These are phyloP conservation scores for Acrossocheilus fasciatus DNA, from an alignment of 2,797 vertebrate species.

Conservation along the genomic window DNA sequence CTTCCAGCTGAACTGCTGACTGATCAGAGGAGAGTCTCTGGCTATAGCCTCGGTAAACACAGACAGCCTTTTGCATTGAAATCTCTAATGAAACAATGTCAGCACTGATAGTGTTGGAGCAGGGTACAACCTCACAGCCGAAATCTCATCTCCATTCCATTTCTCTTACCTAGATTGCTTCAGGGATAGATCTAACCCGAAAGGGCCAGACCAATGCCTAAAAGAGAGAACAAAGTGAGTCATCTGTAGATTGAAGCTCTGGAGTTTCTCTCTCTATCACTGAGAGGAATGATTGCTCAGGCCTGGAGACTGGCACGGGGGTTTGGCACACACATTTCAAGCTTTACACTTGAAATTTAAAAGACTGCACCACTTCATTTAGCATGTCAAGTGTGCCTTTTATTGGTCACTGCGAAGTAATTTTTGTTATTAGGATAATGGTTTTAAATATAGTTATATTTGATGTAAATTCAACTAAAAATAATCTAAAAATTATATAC, in stretches of 20 bases:
- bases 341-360: conserved; percentile 17
- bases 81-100: conserved; percentile 33
- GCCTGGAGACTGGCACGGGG: conserved; percentile 2
- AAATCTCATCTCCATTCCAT: conserved; percentile 49
- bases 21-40: conserved; percentile 44
- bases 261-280: conserved; percentile 33
- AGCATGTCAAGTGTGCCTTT: neutral
- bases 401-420: neutral
- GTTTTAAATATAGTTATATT: neutral
- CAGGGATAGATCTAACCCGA: conserved; percentile 51
- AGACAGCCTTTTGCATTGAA: conserved; percentile 47
- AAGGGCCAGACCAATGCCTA: conserved; percentile 50
- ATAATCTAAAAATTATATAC: no score
- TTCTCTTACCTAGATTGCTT: conserved; percentile 58
- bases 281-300: conserved; percentile 19
- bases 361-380: conserved; percentile 28
- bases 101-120: conserved; percentile 35
- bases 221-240: conserved; percentile 51
- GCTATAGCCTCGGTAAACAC: conserved; percentile 43
- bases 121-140: conserved; percentile 31
- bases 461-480: neutral
- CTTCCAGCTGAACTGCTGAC: conserved; percentile 36
- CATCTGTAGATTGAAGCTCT: conserved; percentile 40
- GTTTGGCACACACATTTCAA: conserved; percentile 47
- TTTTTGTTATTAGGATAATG: neutral